Conservation (phyloP, 2,797 vertebrate genomes). For the Coluber constrictor region DNA sequence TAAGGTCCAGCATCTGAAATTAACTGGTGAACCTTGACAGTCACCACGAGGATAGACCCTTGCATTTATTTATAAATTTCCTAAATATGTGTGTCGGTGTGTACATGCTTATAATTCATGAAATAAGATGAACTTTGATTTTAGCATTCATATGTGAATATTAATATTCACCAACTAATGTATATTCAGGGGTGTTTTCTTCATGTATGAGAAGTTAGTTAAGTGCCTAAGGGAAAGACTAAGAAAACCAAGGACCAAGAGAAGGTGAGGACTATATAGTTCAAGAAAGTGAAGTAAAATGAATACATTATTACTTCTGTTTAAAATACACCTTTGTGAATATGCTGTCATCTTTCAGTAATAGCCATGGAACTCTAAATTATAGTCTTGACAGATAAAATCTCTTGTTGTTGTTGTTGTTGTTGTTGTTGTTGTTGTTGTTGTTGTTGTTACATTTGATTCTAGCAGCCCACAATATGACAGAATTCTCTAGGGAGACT, state of each 20-base stretch:
- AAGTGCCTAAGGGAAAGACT: neutral
- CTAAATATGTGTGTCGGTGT: neutral
- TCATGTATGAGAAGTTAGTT: neutral
- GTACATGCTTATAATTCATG: neutral
- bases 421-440: conserved; percentile 39
- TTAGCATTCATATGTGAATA: neutral
- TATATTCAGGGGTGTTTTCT: neutral
- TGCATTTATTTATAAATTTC: neutral
- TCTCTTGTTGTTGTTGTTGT: conserved; percentile 33
- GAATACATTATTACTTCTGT: conserved; percentile 30
- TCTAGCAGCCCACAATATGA: conserved; percentile 43
- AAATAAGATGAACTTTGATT: neutral
- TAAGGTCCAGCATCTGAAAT: neutral
- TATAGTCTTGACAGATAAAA: conserved; percentile 53
- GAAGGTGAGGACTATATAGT: neutral
- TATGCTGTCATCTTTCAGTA: conserved; percentile 34
- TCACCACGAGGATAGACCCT: neutral
- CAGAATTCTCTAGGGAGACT: conserved; percentile 37
- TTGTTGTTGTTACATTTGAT: conserved; percentile 33
- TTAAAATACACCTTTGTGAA: conserved; percentile 45
- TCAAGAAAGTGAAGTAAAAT: conserved; percentile 25
- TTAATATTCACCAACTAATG: neutral
- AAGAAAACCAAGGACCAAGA: neutral
- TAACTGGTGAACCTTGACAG: neutral
- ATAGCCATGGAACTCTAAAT: conserved; percentile 48